Conservation (phyloP, 37 sponge, comb jelly and placozoan genomes). For the Amphimedon queenslandica region DNA sequence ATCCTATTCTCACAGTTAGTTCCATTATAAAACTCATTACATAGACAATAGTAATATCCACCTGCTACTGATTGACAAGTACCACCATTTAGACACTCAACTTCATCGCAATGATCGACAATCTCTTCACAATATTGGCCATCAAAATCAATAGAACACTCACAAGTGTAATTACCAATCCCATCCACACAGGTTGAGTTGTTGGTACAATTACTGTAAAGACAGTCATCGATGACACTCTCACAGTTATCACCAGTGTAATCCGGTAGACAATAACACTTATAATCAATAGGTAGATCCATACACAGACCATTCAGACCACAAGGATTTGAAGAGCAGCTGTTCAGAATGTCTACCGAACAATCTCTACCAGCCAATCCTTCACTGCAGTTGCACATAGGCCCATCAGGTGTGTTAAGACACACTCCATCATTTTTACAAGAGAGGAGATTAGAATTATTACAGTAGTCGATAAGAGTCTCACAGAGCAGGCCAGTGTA, state of each 20-base stretch:
- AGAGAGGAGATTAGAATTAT: conserved; percentile 3
- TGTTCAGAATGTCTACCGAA: conserved; percentile 19
- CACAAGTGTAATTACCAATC: not conserved
- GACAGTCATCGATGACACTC: conserved; percentile 18
- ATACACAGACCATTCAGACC: not conserved
- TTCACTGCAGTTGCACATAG: conserved; percentile 5
- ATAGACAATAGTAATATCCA: conserved; percentile 6
- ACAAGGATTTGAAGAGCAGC: conserved; percentile 1
- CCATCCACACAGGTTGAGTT: conserved; percentile 18
- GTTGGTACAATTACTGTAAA: conserved; percentile 23
- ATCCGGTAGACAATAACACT: conserved; percentile 44
- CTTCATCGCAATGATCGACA: conserved; percentile 20
- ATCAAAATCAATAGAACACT: conserved; percentile 10
- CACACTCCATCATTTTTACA: conserved; percentile 35
- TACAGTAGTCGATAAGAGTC: conserved; percentile 35
- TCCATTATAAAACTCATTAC: conserved; percentile 10
- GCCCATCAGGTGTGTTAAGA: conserved; percentile 1
- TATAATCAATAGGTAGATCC: not conserved
- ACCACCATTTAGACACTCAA: conserved; percentile 48
- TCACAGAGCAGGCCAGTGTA: conserved; percentile 48
- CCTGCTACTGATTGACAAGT: conserved; percentile 30
- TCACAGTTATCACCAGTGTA: conserved; percentile 54
- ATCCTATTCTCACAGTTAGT: conserved; percentile 2
- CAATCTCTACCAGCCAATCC: conserved; percentile 20
- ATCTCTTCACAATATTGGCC: conserved; percentile 19